phyloP scores from a whole-genome alignment of 2,888 invertebrate species.

The Lasius fuliginosus region DNA sequence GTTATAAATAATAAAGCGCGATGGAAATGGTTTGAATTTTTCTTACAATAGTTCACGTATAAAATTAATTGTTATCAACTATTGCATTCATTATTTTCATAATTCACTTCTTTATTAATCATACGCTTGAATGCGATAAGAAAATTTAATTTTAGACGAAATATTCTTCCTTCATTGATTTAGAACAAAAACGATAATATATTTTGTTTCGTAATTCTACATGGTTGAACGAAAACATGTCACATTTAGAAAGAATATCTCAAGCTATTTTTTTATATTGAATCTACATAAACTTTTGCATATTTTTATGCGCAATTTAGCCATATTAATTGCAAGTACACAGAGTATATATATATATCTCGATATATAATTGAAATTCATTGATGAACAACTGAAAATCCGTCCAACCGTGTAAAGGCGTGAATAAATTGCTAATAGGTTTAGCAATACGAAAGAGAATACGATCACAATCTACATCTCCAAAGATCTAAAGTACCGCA shows the following conservation, averaged over 20 bases:
- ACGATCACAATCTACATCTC: neutral
- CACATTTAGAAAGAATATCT: neutral
- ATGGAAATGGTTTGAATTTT: neutral
- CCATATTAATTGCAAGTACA: neutral
- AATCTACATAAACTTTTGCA: neutral
- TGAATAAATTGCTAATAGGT: neutral
- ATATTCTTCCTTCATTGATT: neutral
- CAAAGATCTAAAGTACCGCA: slow-evolving; percentile 52
- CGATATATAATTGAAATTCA: too few relatives aligned
- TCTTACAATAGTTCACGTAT: neutral
- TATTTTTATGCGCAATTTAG: neutral
- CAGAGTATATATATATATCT: neutral
- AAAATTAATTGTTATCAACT: neutral
- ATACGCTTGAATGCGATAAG: neutral
- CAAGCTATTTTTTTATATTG: neutral
- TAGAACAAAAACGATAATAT: neutral
- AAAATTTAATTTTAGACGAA: neutral
- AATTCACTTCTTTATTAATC: neutral
- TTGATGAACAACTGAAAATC: neutral
- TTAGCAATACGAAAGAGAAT: neutral
- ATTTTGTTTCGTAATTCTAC: neutral
- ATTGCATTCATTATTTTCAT: neutral
- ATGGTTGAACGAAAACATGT: neutral
- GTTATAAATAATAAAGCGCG: slow-evolving; percentile 12
- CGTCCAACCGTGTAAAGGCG: neutral